Evolutionary conservation across 2,113 vertebrate genomes (phyloP), one percentile per base, ranked within the genome.

Genomic region (Nanorana parkeri): DNA sequence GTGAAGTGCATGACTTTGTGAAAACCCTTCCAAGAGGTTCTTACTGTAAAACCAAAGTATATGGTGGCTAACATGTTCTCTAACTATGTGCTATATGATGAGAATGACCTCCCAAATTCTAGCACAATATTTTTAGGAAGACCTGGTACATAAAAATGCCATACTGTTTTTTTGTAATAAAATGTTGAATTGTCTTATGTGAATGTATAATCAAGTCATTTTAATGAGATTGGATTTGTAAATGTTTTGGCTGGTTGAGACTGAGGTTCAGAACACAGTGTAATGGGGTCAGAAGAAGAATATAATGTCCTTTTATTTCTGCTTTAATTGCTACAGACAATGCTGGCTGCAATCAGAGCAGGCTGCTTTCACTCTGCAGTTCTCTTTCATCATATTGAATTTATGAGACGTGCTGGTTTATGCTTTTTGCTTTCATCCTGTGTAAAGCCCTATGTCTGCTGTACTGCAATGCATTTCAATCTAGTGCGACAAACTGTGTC

Each of bases 381-480:
- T 47, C 63, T 67, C 26, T 78, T 78, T 29, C 41, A 78, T 67
- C 77, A 58, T 68, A 29, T 17, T 68, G 51, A 32, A 41, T 68
- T 41, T 26, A 52, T 51, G 63, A 78, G 52, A 68, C 55, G 13
- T 21, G 13, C 24, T 55, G 19, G 17, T 56, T 26, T 56, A 1
- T 67, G 61, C 29, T 41, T 24, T 41, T 61, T 16, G 1, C 1
- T 51, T 24, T 28, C 71, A 28, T 73, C 54, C 56, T n/a, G 54
- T 54, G 24, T 52, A 4, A 17, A 64, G 17, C 32, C 51, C 23
- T 17, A 17, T 68, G 24, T 78, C 51, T 68, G 77, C 65, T 24
- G 51, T 56, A 36, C 24, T 67, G 32, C 11, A 58, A 17, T 7
- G 52, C n/a, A 65, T 68, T 52, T 52, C 77, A 58, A 5, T 58